These are phyloP conservation scores for Mycetomoellerius zeteki DNA, from an alignment of 1,140 invertebrate species.

Conservation along the genomic window DNA sequence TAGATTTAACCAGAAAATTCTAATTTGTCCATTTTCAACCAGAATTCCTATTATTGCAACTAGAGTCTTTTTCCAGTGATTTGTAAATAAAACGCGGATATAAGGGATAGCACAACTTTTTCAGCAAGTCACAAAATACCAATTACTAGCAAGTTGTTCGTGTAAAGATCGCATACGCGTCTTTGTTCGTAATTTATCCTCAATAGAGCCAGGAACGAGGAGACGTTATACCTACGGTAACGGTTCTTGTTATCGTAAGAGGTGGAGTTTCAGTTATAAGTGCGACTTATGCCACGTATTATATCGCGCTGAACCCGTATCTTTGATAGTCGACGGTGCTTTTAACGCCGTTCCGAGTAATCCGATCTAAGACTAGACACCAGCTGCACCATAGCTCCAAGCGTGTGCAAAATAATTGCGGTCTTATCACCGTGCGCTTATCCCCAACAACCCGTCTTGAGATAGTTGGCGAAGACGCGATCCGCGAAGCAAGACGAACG, in stretches of 20 bases:
- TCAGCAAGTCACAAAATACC: background rate
- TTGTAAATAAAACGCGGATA: no score
- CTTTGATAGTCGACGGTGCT: slow-evolving; percentile 39
- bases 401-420: slow-evolving; percentile 44
- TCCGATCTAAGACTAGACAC: slow-evolving; percentile 22
- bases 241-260: slow-evolving; percentile 49
- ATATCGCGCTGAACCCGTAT: slow-evolving; percentile 14
- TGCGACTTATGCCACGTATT: slow-evolving; percentile 18
- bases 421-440: slow-evolving; percentile 38
- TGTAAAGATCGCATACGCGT: background rate
- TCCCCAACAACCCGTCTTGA: slow-evolving; percentile 18
- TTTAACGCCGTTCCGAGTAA: slow-evolving; percentile 18
- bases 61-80: no score
- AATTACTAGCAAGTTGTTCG: slow-evolving; percentile 16
- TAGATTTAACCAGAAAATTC: no score
- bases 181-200: slow-evolving; percentile 15
- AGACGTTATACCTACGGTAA: slow-evolving; percentile 23
- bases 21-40: no score
- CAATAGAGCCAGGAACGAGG: background rate
- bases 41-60: no score
- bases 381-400: background rate
- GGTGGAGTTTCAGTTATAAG: slow-evolving; percentile 22
- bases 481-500: slow-evolving; percentile 40
- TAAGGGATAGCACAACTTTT: background rate
- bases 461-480: slow-evolving; percentile 10